Percentiles rank a stretch among this genome's conserved stretches.
Evolutionary conservation across 2,113 vertebrate genomes (phyloP).

Genomic region (Ia io): DNA sequence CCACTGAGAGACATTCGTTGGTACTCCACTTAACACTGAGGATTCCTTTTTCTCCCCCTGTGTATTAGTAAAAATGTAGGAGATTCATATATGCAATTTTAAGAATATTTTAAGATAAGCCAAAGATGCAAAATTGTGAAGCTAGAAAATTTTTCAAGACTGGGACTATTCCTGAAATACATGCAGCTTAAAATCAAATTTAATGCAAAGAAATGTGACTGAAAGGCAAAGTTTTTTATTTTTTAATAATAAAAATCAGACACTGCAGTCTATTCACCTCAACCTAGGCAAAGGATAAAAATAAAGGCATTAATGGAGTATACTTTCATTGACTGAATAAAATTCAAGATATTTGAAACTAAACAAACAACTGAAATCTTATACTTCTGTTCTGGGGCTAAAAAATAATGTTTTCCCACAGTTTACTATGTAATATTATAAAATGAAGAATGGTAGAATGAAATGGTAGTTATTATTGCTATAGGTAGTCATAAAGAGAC

Average conservation of each 20-base stretch:
- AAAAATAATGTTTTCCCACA: constrained; percentile 76
- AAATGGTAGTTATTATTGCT: constrained; percentile 78
- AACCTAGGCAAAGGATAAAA: constrained; percentile 58
- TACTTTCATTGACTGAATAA: constrained; percentile 78
- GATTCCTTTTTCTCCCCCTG: constrained; percentile 45
- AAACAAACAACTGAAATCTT: constrained; percentile 75
- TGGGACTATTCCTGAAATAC: neutral
- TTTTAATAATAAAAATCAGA: constrained; percentile 54
- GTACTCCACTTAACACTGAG: constrained; percentile 52
- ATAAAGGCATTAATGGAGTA: constrained; percentile 71
- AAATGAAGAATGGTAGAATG: constrained; percentile 77
- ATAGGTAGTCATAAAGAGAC: constrained; percentile 79
- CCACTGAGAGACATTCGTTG: constrained; percentile 57
- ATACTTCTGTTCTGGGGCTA: constrained; percentile 67
- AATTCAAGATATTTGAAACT: constrained; percentile 75
- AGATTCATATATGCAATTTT: constrained; percentile 54
- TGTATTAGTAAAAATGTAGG: constrained; percentile 50
- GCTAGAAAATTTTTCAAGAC: neutral
- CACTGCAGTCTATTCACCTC: constrained; percentile 40
- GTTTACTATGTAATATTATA: constrained; percentile 78
- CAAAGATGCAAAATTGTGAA: neutral
- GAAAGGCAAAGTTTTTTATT: constrained; percentile 55
- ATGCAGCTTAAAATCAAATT: constrained; percentile 11
- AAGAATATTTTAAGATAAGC: constrained; percentile 35
- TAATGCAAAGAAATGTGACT: constrained; percentile 10